phyloP scores from a whole-genome alignment of 2,888 invertebrate species.

The Onthophagus sagittarius region DNA sequence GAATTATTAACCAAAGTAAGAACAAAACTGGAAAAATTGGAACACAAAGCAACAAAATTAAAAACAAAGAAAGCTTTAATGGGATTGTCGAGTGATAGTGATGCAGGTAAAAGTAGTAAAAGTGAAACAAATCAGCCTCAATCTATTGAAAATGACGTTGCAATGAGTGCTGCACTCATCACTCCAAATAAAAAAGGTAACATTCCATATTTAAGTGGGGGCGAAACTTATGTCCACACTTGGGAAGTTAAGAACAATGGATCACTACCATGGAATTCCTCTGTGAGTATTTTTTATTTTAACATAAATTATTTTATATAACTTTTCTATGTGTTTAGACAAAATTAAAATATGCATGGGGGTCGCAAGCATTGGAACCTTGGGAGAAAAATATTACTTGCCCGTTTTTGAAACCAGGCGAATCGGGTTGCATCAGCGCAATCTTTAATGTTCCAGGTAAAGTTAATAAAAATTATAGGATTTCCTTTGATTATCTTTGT shows the following conservation, averaged over 20 bases:
- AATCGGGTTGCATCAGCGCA: constrained; percentile 42
- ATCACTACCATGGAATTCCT: constrained; percentile 40
- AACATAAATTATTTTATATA: constrained; percentile 1
- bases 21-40: constrained; percentile 46
- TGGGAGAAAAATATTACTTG: constrained; percentile 39
- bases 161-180: constrained; percentile 29
- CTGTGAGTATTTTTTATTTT: constrained; percentile 32
- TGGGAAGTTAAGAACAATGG: constrained; percentile 48
- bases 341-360: constrained; percentile 47
- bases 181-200: constrained; percentile 21
- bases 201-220: constrained; percentile 40
- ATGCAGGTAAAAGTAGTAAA: constrained; percentile 22
- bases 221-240: constrained; percentile 43
- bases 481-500: not conserved
- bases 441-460: constrained; percentile 45
- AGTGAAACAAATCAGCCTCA: constrained; percentile 12
- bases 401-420: constrained; percentile 44
- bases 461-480: not conserved
- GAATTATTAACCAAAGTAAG: constrained; percentile 23
- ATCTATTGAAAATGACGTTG: constrained; percentile 19
- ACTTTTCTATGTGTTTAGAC: constrained; percentile 38
- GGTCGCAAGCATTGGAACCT: constrained; percentile 44
- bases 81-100: constrained; percentile 34
- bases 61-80: constrained; percentile 45
- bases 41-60: constrained; percentile 45